Conservation (phyloP, 2,797 vertebrate genomes). For the Anguilla megastoma region DNA sequence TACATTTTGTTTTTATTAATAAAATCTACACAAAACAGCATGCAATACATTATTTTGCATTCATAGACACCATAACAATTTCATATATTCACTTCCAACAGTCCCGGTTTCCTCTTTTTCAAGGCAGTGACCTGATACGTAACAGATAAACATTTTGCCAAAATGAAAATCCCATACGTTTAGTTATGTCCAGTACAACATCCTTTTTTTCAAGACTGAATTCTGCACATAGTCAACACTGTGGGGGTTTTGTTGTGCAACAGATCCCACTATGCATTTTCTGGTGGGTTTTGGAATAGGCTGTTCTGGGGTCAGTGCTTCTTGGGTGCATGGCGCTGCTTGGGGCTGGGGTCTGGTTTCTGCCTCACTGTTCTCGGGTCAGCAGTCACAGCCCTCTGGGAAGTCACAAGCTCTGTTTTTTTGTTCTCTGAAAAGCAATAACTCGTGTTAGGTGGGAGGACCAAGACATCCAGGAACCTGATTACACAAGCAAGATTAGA, state of each 20-base stretch:
- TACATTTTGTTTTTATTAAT: not conserved
- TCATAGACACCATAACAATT: not conserved
- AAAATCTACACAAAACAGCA: not conserved
- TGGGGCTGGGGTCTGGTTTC: constrained; percentile 44
- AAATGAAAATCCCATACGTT: not conserved
- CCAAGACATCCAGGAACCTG: not conserved
- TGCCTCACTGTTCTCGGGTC: constrained; percentile 54
- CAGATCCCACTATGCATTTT: not conserved
- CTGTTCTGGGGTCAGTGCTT: constrained; percentile 53
- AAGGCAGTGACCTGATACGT: not conserved
- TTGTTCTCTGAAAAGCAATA: constrained; percentile 54
- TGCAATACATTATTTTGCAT: not conserved
- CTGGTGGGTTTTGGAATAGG: not conserved
- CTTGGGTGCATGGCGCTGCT: constrained; percentile 51
- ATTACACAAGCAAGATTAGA: not conserved
- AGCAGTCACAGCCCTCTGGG: constrained; percentile 43
- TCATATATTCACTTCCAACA: not conserved
- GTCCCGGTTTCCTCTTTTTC: not conserved
- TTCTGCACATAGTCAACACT: not conserved
- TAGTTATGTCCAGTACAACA: not conserved
- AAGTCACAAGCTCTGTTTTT: constrained; percentile 34
- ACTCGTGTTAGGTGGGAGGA: not conserved
- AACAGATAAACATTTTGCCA: not conserved
- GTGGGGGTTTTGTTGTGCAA: not conserved
- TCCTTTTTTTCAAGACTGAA: not conserved